Base-by-base conservation (phyloP, 2,888 invertebrate genomes). In the Temnothorax unifasciatus region DNA sequence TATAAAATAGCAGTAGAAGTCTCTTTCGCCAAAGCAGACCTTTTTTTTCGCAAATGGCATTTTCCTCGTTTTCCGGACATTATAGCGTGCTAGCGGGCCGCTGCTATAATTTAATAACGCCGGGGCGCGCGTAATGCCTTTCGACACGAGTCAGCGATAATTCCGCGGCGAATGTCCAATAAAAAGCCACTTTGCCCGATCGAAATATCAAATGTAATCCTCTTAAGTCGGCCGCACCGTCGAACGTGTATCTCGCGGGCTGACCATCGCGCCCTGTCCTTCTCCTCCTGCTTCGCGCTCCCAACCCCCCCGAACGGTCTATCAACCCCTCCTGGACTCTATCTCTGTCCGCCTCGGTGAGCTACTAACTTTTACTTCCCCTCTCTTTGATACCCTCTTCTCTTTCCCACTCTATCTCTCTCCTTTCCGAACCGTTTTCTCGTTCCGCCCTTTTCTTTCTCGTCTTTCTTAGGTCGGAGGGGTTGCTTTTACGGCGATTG, bases 191-290 rank as follows among this genome's bases (percentile, higher is more conserved):
- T 94, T 94, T 92, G 89, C 91, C 89, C 92, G 94, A 94, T 94
- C 94, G 94, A 93, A 93, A 94, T 93, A 94, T 93, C 94, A 93
- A 94, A 94, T 93, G 94, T 94, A 94, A 94, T 94, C 93, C 93
- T 93, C 93, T 94, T 93, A 94, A 94, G 93, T 92, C 90, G 90
- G 90, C 88, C 88, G 90, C 92, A 88, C 85, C 90, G 87, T 90
- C 91, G 91, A 93, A 90, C 91, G 89, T 89, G 90, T 94, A 93
- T 93, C 93, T 94, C 91, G 92, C 91, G 90, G 88, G 91, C 92
- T 94, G 94, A 93, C 93, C 94, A 92, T 91, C 88, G 86, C 77
- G 74, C 77, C 73, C 90, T 84, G 83, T 87, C 88, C 84, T 34
- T 34, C 34, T 85, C 71, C 84, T 76, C 75, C 59, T 71, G 44